phyloP scores from a whole-genome alignment of 2,113 vertebrate species.

The Atrichornis clamosus region DNA sequence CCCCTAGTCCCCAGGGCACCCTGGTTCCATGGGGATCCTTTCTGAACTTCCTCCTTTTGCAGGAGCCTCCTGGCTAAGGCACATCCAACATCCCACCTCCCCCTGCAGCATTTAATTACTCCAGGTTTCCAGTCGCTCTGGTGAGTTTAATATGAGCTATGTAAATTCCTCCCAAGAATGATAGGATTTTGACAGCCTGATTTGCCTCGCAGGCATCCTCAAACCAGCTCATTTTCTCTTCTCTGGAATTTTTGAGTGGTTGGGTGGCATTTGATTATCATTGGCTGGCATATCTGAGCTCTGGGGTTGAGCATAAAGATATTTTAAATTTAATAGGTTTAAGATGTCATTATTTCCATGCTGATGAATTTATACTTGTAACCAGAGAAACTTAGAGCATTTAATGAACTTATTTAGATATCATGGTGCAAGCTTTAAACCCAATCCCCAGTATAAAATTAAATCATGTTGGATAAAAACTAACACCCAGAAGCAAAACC shows the following conservation, averaged over 20 bases:
- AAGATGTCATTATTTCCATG: constrained; percentile 68
- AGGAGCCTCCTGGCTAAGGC: background rate
- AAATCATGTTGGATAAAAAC: constrained; percentile 65
- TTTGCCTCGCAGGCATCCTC: constrained; percentile 68
- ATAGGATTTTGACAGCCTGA: constrained; percentile 64
- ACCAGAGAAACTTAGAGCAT: constrained; percentile 62
- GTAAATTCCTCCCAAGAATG: constrained; percentile 65
- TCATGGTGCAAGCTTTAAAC: constrained; percentile 40
- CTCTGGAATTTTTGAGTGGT: constrained; percentile 62
- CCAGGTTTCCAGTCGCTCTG: constrained; percentile 50
- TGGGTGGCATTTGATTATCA: constrained; percentile 70
- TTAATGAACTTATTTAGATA: constrained; percentile 69
- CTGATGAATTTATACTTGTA: constrained; percentile 69
- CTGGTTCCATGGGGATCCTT: fast-evolving
- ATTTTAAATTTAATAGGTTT: constrained; percentile 71
- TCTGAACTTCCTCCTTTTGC: background rate
- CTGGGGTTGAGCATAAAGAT: constrained; percentile 54
- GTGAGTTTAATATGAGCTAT: constrained; percentile 64
- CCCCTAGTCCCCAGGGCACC: background rate
- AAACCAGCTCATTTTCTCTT: constrained; percentile 68
- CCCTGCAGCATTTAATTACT: constrained; percentile 44
- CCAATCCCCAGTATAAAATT: constrained; percentile 54
- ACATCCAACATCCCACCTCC: background rate
- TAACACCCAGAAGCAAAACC: constrained; percentile 62
- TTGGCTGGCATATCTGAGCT: constrained; percentile 65